A percentile compares a stretch with the other conserved stretches of the same genome.
Conservation (phyloP, 1,140 invertebrate genomes). For the Ruditapes philippinarum region DNA sequence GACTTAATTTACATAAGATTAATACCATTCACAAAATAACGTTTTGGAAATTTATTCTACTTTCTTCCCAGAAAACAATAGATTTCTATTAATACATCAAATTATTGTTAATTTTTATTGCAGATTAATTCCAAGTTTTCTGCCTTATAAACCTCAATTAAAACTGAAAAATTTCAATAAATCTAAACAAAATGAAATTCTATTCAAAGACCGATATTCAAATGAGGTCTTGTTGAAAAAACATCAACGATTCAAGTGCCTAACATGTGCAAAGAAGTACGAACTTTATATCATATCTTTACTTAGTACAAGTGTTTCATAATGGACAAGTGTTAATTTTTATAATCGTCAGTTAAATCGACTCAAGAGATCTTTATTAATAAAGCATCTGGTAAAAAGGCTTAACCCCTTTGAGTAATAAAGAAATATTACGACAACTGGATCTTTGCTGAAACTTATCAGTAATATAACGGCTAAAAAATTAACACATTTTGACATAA, state of each 20-base stretch:
- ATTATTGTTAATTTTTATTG: no score
- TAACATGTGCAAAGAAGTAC: slow-evolving; percentile 11
- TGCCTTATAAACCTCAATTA: no score
- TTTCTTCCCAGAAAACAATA: no score
- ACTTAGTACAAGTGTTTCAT: neutral
- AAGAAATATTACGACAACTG: slow-evolving; percentile 1
- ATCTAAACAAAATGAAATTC: no score
- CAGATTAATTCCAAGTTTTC: no score
- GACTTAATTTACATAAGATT: neutral
- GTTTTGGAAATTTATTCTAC: no score
- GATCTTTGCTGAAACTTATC: slow-evolving; percentile 55
- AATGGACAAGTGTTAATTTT: slow-evolving; percentile 62
- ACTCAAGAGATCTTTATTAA: slow-evolving; percentile 49
- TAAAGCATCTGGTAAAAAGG: slow-evolving; percentile 40
- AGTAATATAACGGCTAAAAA: neutral
- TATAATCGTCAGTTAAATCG: slow-evolving; percentile 49
- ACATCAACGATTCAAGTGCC: neutral
- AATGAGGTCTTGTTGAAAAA: neutral
- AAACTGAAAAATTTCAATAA: no score
- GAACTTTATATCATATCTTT: slow-evolving; percentile 2
- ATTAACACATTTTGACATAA: slow-evolving; percentile 55
- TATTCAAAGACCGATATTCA: no score
- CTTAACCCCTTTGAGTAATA: slow-evolving; percentile 47
- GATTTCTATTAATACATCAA: no score
- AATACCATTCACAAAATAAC: neutral